These are phyloP conservation scores for Gopherus evgoodei DNA, from an alignment of 2,113 vertebrate genomes.

Conservation along the genomic window DNA sequence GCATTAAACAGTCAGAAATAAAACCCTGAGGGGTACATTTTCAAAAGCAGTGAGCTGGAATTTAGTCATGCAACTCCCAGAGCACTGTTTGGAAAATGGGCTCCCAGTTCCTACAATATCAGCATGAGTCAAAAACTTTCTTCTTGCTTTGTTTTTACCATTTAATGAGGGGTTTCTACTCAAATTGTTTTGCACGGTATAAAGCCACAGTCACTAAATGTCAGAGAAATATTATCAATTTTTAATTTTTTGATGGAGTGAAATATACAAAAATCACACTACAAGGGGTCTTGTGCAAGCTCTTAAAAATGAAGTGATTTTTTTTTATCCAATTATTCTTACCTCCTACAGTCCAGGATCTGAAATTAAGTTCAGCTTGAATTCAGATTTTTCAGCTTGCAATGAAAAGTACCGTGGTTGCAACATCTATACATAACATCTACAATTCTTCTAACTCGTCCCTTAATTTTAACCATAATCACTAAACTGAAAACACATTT, in stretches of 20 bases:
- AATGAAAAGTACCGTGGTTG: background rate
- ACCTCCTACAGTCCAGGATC: background rate
- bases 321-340: background rate
- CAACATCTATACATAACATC: background rate
- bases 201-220: background rate
- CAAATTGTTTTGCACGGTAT: background rate
- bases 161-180: background rate
- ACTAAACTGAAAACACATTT: slow-evolving; percentile 45
- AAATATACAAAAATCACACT: background rate
- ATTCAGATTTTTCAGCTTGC: background rate
- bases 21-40: background rate
- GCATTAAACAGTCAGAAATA: background rate
- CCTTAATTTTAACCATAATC: slow-evolving; percentile 39
- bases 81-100: background rate
- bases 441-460: slow-evolving; percentile 17
- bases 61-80: background rate
- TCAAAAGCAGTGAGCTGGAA: background rate
- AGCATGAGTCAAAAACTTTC: background rate
- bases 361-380: background rate
- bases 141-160: background rate
- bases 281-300: background rate
- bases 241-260: background rate
- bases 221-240: background rate
- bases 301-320: background rate
- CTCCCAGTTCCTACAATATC: background rate